Percentiles rank a stretch among this genome's conserved stretches.
These are phyloP conservation scores for Drosophila mimetica DNA, from an alignment of 2,888 invertebrate genomes.

Conservation along the genomic window DNA sequence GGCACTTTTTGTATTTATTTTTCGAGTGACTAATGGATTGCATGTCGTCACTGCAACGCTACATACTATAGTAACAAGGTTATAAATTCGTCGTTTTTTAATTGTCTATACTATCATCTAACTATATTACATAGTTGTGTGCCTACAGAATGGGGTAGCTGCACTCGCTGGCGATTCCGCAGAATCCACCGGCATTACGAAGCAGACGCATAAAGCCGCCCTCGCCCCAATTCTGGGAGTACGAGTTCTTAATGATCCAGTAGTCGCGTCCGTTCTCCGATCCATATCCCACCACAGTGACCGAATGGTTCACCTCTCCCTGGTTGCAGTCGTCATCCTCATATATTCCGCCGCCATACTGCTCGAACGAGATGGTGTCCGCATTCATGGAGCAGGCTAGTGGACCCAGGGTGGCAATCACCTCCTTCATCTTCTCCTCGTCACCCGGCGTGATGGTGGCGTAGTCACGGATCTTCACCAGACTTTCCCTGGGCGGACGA, in stretches of 20 bases:
- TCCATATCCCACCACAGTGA: constrained; percentile 83
- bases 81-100: constrained; percentile 26
- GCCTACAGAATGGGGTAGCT: constrained; percentile 82
- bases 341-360: constrained; percentile 82
- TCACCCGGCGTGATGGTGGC: constrained; percentile 82
- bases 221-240: constrained; percentile 83
- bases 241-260: constrained; percentile 83
- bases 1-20: constrained; percentile 18
- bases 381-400: constrained; percentile 82
- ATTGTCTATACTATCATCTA: constrained; percentile 29
- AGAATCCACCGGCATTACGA: constrained; percentile 81
- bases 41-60: constrained; percentile 6
- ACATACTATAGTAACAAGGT: constrained; percentile 50
- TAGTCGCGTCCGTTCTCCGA: constrained; percentile 81
- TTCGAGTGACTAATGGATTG: constrained; percentile 11
- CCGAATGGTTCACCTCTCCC: constrained; percentile 81
- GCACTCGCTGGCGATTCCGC: constrained; percentile 83
- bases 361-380: constrained; percentile 77
- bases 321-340: constrained; percentile 81
- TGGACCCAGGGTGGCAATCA: constrained; percentile 82
- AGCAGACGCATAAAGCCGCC: constrained; percentile 81
- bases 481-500: constrained; percentile 59
- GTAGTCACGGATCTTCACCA: constrained; percentile 80
- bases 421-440: constrained; percentile 82
- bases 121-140: neutral